Percentiles rank a stretch among this genome's conserved stretches.
Conservation (phyloP, 2,888 invertebrate species). For the Notocelia uddmanniana region DNA sequence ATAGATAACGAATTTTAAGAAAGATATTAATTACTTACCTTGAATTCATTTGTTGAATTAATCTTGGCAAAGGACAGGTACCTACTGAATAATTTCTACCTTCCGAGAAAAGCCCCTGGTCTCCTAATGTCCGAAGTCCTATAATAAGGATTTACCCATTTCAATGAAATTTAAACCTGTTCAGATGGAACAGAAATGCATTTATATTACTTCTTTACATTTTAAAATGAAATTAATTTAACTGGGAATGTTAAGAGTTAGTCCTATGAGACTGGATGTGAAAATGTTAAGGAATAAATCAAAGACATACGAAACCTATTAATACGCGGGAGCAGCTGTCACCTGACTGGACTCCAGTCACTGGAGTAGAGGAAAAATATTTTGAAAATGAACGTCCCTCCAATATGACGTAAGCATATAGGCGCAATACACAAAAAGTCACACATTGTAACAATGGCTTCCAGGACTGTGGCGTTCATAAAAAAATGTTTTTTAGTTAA, state of each 20-base stretch:
- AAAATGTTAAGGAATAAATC: neutral
- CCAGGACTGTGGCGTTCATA: too few species aligned
- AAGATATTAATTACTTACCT: constrained; percentile 11
- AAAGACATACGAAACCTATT: neutral
- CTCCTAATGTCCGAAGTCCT: neutral
- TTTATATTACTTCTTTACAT: constrained; percentile 4
- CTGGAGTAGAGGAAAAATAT: too few species aligned
- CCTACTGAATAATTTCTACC: neutral
- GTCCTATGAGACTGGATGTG: neutral
- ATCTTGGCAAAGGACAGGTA: neutral
- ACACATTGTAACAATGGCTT: too few species aligned
- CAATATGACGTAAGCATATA: too few species aligned
- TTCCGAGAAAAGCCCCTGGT: neutral
- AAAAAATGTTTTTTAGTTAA: too few species aligned
- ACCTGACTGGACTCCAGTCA: too few species aligned
- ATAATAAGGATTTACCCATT: neutral
- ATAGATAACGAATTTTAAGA: too few species aligned
- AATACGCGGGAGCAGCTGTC: constrained; percentile 17
- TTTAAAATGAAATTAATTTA: neutral
- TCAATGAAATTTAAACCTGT: neutral
- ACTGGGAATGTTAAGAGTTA: neutral
- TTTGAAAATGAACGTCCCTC: too few species aligned
- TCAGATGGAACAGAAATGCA: neutral
- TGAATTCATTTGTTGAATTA: neutral
- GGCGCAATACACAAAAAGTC: too few species aligned